Percentiles rank a stretch among this genome's conserved stretches.
These are phyloP conservation scores for Drosophila anomelani DNA, from an alignment of 2,888 invertebrate genomes.

Conservation along the genomic window DNA sequence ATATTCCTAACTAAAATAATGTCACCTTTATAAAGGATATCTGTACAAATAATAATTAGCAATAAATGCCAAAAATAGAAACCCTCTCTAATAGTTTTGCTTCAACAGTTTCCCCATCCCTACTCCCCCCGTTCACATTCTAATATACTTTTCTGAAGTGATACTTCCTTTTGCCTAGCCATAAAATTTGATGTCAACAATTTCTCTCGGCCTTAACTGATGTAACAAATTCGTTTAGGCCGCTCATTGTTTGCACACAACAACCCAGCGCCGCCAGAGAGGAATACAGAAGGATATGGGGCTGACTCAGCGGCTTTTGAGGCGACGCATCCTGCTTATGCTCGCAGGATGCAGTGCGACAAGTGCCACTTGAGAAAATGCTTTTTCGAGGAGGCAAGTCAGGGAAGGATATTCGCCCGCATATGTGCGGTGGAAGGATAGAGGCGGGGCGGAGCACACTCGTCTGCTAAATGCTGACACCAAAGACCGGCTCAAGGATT, in stretches of 20 bases:
- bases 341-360: conserved; percentile 75
- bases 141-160: conserved; percentile 20
- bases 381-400: conserved; percentile 45
- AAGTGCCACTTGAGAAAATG: conserved; percentile 73
- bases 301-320: conserved; percentile 37
- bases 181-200: conserved; percentile 44
- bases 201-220: conserved; percentile 44
- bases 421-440: conserved; percentile 4
- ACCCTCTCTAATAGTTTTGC: not conserved
- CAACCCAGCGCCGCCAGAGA: conserved; percentile 19
- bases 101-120: not conserved
- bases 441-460: conserved; percentile 41
- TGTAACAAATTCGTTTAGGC: conserved; percentile 57
- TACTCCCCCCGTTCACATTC: not conserved
- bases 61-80: not conserved
- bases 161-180: conserved; percentile 5
- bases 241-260: conserved; percentile 64
- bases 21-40: not conserved
- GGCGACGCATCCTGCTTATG: conserved; percentile 72
- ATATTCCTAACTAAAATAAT: not conserved
- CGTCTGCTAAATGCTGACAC: conserved; percentile 78
- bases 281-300: conserved; percentile 1
- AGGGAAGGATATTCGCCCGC: conserved; percentile 2
- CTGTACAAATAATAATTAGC: not conserved
- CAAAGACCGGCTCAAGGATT: conserved; percentile 75